Evolutionary conservation across 2,797 vertebrate genomes (phyloP), one percentile per base, ranked within the genome.

Genomic region (Xyrichtys novacula): DNA sequence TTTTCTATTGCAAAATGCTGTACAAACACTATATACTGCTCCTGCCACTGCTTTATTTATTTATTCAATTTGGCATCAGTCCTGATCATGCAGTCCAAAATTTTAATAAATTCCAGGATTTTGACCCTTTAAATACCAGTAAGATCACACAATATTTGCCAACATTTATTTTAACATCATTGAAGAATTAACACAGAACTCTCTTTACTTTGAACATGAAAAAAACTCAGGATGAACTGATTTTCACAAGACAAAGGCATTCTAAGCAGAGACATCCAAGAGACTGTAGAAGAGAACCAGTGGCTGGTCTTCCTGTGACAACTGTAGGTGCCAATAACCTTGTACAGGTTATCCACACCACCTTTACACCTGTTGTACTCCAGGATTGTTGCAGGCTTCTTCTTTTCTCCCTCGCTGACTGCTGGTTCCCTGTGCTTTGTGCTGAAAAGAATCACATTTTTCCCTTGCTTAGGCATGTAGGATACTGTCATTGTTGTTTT

Each of bases 341-440:
- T 40, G 16, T 40, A 16, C n/a, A 40, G 39, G 39, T 40, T 40
- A 19, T 40, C 39, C 17, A 19, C 39, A 17, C 38, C 39, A n/a
- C 7, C 39, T 40, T 40, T 40, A 17, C 39, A 40, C 39, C 39
- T 40, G 17, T 7, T 40, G 39, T 40, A 40, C 6, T 40, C 39
- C 5, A 40, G 39, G 39, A 19, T 19, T 40, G 39, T 7, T 40
- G 17, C 39, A 40, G 39, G 39, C 39, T 40, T 40, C 39, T 17
- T n/a, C 39, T 40, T 19, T 40, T 40, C 39, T 17, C 39, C 7
- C 6, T 40, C 7, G 6, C 39, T 40, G 39, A 7, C 39, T 40
- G 39, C 39, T 40, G 39, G 6, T 40, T 40, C 39, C 39, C 39
- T 40, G 39, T 40, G 39, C 39, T 40, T 40, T 40, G 39, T n/a